Evolutionary conservation across 2,797 vertebrate genomes (phyloP).

Genomic region (Acanthurus tractus): DNA sequence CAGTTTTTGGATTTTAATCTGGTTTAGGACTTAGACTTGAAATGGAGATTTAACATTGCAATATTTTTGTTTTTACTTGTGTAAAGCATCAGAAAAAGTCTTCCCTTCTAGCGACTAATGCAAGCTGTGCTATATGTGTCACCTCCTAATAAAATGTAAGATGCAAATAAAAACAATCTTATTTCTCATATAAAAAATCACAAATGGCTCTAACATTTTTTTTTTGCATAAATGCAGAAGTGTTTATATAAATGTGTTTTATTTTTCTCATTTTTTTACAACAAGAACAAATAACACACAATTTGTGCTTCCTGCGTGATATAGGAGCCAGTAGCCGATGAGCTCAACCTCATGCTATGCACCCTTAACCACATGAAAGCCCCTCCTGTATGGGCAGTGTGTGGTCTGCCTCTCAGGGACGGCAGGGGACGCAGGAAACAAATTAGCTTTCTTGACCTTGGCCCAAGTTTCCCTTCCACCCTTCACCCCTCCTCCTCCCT

Average conservation of each 20-base stretch:
- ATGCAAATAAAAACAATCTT: no score
- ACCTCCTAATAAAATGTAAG: no score
- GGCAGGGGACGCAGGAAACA: slow-evolving; percentile 84
- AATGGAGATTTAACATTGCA: neutral
- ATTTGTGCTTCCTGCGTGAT: slow-evolving; percentile 40
- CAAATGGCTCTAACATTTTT: neutral
- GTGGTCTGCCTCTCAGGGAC: slow-evolving; percentile 84
- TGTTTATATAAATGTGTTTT: no score
- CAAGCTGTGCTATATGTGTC: no score
- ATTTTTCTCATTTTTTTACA: neutral
- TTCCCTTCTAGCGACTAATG: no score
- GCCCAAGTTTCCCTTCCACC: slow-evolving; percentile 83
- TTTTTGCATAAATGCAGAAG: no score
- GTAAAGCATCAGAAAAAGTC: neutral
- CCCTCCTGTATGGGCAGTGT: slow-evolving; percentile 82
- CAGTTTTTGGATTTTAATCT: no score
- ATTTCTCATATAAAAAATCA: no score
- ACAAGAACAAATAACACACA: neutral
- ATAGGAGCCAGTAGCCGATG: slow-evolving; percentile 69
- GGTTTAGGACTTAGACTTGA: neutral
- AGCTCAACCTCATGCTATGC: slow-evolving; percentile 73
- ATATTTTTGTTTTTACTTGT: neutral
- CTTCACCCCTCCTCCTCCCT: slow-evolving; percentile 60
- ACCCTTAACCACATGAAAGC: slow-evolving; percentile 80
- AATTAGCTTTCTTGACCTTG: slow-evolving; percentile 90